Base-by-base conservation (phyloP, 2,113 vertebrate genomes). In the Sakesphorus luctuosus region DNA sequence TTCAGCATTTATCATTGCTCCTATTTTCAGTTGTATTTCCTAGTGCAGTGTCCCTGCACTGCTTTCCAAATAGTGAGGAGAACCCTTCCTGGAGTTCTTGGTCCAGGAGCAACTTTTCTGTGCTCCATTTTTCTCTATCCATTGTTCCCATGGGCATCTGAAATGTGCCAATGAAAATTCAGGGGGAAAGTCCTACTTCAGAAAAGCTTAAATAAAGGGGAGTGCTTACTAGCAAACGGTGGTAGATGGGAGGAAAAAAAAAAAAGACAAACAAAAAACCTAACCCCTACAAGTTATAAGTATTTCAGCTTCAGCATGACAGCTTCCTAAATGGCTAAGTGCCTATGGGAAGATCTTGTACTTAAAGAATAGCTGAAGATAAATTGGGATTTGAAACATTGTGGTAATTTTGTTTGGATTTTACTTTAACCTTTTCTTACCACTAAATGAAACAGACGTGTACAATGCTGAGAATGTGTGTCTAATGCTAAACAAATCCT, bases 401-500 rank as follows among this genome's bases (percentile, higher is more conserved):
- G 80, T 56, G 40, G 43, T 78, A 86, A 75, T 73, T 87, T 81
- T 63, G 21, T 78, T 84, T 75, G n/a, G 33, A 78, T 89, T 94
- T 95, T 66, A 67, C 43, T 90, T 91, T 46, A 82, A 31, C 26
- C n/a, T 89, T 76, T 93, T 86, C 59, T 83, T 94, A 82, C 61
- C 35, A 36, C 55, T 78, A 36, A 84, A 67, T 75, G 55, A 81
- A 90, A 55, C 38, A 89, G 49, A 56, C 1, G 0, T 43, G 24
- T 81, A 20, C 38, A 84, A 59, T 91, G 35, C 38, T 92, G 56
- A 94, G 61, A 84, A 89, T 71, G 24, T 93, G 36, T 78, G 18
- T 86, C 53, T 92, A 78, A 78, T 62, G 19, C 76, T 93, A 72
- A 84, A 68, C 21, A 94, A 90, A 94, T 88, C 85, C n/a, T 55